Conservation (phyloP, 35 echinoderm and acorn worm genomes). For the Apostichopus parvimensis region DNA sequence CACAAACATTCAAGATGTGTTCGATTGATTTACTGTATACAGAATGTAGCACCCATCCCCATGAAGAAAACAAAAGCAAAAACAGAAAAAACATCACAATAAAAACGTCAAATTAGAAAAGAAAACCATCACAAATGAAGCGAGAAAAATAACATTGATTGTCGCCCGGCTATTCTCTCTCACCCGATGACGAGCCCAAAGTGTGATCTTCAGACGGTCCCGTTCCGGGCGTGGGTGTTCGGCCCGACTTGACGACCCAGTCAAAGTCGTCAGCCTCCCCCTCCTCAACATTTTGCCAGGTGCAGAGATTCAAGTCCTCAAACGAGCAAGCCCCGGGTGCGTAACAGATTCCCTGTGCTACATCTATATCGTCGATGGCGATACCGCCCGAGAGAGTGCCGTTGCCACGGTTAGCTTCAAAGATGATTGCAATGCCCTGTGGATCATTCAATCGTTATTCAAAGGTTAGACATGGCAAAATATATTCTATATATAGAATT, state of each 20-base stretch:
- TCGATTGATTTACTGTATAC: no score
- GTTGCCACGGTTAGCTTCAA: constrained; percentile 29
- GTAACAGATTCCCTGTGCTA: constrained; percentile 15
- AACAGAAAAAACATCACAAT: no score
- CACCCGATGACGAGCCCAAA: constrained; percentile 68
- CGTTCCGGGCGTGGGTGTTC: constrained; percentile 56
- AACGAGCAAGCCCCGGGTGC: constrained; percentile 17
- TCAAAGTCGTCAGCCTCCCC: constrained; percentile 60
- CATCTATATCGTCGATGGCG: constrained; percentile 5
- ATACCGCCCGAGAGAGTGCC: not conserved
- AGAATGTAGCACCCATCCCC: no score
- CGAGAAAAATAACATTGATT: no score
- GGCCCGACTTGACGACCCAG: constrained; percentile 52
- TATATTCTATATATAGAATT: no score
- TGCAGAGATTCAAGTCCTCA: constrained; percentile 56
- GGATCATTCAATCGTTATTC: not conserved
- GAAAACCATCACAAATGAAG: no score
- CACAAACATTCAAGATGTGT: no score
- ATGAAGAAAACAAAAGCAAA: no score
- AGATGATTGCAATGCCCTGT: constrained; percentile 11
- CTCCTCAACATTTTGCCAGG: constrained; percentile 66
- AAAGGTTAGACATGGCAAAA: not conserved
- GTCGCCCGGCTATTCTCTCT: not conserved
- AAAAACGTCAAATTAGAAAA: no score
- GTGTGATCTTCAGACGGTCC: constrained; percentile 80